These are phyloP conservation scores for Galeopterus variegatus DNA, from an alignment of 2,113 vertebrate genomes.

Conservation along the genomic window DNA sequence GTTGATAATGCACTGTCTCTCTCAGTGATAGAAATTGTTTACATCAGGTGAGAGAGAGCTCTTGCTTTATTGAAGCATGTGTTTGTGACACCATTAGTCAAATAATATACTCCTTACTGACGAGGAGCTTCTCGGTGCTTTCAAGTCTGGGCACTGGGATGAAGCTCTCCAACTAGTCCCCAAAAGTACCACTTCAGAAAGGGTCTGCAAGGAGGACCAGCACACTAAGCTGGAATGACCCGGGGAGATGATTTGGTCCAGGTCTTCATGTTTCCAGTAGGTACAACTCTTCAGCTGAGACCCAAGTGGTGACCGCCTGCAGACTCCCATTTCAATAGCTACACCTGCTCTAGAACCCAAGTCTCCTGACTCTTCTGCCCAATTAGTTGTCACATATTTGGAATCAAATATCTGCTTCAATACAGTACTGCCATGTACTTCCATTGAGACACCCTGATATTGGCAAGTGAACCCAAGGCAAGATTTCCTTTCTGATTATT, in stretches of 20 bases:
- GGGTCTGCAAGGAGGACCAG: not conserved
- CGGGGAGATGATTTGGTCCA: not conserved
- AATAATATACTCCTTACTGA: not conserved
- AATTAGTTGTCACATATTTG: not conserved
- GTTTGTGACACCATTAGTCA: not conserved
- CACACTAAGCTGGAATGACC: not conserved
- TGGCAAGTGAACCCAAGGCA: not conserved
- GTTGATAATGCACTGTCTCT: not conserved
- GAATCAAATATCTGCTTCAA: not conserved
- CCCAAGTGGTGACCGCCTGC: not conserved
- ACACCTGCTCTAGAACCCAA: not conserved
- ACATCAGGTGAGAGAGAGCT: not conserved
- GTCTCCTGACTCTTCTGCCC: not conserved
- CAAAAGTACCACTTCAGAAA: not conserved
- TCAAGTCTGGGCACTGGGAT: not conserved
- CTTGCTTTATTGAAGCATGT: conserved; percentile 14
- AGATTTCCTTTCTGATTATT: not conserved
- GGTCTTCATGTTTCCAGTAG: not conserved
- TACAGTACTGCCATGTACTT: not conserved
- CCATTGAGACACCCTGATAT: not conserved
- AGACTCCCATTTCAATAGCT: not conserved
- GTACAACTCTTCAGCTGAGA: not conserved
- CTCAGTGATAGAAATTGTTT: conserved; percentile 6
- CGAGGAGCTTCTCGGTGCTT: not conserved
- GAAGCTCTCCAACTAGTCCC: not conserved